Conservation (phyloP, 2,888 invertebrate species). For the Drosophila dives region DNA sequence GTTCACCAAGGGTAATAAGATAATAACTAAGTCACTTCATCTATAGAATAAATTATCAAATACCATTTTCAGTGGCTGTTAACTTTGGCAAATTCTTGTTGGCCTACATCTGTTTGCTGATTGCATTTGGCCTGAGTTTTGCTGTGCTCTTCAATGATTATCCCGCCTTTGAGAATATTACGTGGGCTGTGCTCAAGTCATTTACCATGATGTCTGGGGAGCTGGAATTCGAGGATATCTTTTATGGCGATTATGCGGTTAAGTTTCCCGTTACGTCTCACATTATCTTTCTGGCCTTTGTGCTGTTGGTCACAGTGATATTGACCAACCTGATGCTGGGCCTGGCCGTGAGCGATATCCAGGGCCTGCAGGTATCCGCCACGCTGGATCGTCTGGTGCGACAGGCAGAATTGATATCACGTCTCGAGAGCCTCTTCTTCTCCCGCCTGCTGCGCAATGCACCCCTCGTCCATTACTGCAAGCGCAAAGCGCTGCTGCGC, state of each 20-base stretch:
- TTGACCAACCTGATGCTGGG: slow-evolving; percentile 93
- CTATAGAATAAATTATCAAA: no score
- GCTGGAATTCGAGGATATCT: slow-evolving; percentile 93
- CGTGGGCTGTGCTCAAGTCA: slow-evolving; percentile 88
- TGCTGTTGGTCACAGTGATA: slow-evolving; percentile 92
- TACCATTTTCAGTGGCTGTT: slow-evolving; percentile 87
- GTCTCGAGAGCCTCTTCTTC: slow-evolving; percentile 93
- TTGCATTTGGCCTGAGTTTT: slow-evolving; percentile 92
- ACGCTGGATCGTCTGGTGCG: slow-evolving; percentile 92
- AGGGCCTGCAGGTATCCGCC: slow-evolving; percentile 92
- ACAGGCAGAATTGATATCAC: slow-evolving; percentile 92
- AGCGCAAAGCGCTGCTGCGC: slow-evolving; percentile 90
- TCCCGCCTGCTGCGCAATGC: slow-evolving; percentile 90
- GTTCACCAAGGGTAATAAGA: slow-evolving; percentile 89
- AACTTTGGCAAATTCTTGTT: slow-evolving; percentile 93
- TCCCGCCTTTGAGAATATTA: slow-evolving; percentile 88
- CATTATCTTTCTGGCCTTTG: slow-evolving; percentile 90
- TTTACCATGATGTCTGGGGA: slow-evolving; percentile 96
- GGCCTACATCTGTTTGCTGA: slow-evolving; percentile 92
- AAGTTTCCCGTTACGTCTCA: slow-evolving; percentile 91
- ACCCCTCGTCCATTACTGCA: slow-evolving; percentile 88
- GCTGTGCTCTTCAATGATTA: slow-evolving; percentile 93
- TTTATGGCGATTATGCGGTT: slow-evolving; percentile 87
- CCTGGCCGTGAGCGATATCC: slow-evolving; percentile 93
- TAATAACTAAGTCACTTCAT: neutral